Evolutionary conservation across 2,888 invertebrate species (phyloP).

Genomic region (Alloscopus bannaensis): DNA sequence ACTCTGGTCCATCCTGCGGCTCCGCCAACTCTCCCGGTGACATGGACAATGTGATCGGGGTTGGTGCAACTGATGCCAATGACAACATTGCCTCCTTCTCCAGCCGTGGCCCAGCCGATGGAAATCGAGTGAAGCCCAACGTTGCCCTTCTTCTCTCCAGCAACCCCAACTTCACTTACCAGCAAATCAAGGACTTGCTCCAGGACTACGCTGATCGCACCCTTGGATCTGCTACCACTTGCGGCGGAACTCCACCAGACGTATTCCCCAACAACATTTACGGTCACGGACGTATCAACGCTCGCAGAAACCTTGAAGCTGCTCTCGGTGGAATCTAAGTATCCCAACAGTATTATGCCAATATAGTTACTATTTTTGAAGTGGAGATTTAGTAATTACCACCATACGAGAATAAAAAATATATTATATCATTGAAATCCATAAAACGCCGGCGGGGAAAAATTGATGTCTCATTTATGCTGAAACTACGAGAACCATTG

Average conservation of each 20-base stretch:
- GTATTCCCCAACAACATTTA: slow-evolving; percentile 41
- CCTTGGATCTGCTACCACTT: slow-evolving; percentile 16
- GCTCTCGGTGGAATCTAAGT: slow-evolving; percentile 35
- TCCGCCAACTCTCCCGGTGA: slow-evolving; percentile 31
- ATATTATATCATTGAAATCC: too few relatives aligned
- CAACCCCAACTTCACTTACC: slow-evolving; percentile 24
- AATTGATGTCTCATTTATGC: too few relatives aligned
- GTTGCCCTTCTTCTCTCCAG: slow-evolving; percentile 31
- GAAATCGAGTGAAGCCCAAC: slow-evolving; percentile 36
- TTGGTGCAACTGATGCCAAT: slow-evolving; percentile 28
- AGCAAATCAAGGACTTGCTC: slow-evolving; percentile 10
- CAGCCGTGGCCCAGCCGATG: slow-evolving; percentile 27
- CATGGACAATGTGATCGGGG: slow-evolving; percentile 34
- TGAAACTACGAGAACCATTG: too few relatives aligned
- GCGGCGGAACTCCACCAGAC: slow-evolving; percentile 10
- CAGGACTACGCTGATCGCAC: background rate
- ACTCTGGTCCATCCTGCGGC: slow-evolving; percentile 38
- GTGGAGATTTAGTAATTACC: too few relatives aligned
- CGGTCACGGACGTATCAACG: slow-evolving; percentile 39
- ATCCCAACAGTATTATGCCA: too few relatives aligned
- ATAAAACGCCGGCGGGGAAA: too few relatives aligned
- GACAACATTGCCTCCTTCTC: slow-evolving; percentile 15
- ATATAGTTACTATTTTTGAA: too few relatives aligned
- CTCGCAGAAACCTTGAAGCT: slow-evolving; percentile 28
- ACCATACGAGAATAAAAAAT: too few relatives aligned